Base-by-base conservation (phyloP, 2,888 invertebrate genomes). In the Lycophotia porphyrea region DNA sequence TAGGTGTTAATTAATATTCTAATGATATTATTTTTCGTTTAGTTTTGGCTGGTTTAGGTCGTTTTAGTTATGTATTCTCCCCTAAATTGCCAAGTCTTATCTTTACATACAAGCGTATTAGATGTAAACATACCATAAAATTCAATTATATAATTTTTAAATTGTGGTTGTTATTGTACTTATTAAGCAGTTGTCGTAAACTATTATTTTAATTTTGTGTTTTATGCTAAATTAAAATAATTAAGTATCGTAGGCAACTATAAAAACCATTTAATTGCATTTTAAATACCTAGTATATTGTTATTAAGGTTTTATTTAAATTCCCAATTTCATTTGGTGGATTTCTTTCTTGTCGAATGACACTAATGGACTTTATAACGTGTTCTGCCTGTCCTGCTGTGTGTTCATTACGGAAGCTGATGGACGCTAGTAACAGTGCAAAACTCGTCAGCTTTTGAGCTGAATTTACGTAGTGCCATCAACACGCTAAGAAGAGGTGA, bases 1-100 rank as follows among this genome's bases (percentile, higher is more conserved):
- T 74, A 71, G 68, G 81, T 84, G 87, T 84, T 80, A 86, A 87
- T 87, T 83, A 83, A 83, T 81, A 87, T 88, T 77, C 73, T 65
- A 82, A 83, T 76, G 52, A 72, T 70, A 75, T 74, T 71, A 77
- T 75, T 84, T 66, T 74, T 61, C 58, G 42, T 74, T 77, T 47
- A n/a, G 44, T 68, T 58, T 66, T 58, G 52, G 42, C 34, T 71
- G 44, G 39, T 64, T 82, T 69, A 18, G 66, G 55, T 66, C 36
- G 63, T 64, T 75, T 49, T 64, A 31, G 47, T 68, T 55, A 34
- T 65, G 49, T 65, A 39, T 75, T 72, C 5, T 55, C 44, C 27
- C 52, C 49, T 80, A 67, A 74, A 78, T 58, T 71, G 60, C n/a
- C 18, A 31, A 70, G 34, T 42, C 71, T 78, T 81, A 84, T 87